Conservation (phyloP, 2,113 vertebrate species). For the Promerops cafer region DNA sequence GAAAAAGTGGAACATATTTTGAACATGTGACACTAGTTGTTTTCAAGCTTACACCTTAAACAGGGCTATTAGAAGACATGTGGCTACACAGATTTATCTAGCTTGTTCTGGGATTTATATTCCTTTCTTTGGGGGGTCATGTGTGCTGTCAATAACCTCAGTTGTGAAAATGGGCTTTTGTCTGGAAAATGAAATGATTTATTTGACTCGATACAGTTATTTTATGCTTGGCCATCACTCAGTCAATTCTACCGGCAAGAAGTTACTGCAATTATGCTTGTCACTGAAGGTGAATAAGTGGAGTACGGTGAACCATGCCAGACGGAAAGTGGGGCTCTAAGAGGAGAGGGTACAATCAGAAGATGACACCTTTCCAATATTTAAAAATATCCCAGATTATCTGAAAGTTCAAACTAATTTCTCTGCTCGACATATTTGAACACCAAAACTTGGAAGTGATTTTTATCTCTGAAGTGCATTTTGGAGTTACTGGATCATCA, state of each 20-base stretch:
- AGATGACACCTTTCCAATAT: background rate
- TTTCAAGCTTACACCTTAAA: background rate
- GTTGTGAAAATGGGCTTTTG: slow-evolving; percentile 23
- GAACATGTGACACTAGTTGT: background rate
- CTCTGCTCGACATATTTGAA: background rate
- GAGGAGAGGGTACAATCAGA: background rate
- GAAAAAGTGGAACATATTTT: background rate
- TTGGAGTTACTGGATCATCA: background rate
- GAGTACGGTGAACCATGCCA: background rate
- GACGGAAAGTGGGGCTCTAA: background rate
- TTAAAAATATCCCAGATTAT: background rate
- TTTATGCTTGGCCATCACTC: background rate
- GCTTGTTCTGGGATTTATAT: background rate
- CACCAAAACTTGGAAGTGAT: background rate
- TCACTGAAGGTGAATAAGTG: background rate
- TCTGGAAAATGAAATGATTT: background rate
- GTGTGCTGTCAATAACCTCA: background rate
- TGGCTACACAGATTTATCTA: slow-evolving; percentile 20
- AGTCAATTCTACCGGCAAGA: background rate
- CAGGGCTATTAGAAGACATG: background rate
- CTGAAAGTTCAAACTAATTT: background rate
- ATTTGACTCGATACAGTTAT: background rate
- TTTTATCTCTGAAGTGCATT: background rate
- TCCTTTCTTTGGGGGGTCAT: slow-evolving; percentile 17
- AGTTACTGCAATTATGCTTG: background rate